Evolutionary conservation across 2,797 vertebrate genomes (phyloP), one percentile per base, ranked within the genome.

Genomic region (Scolopax bukidnonensis): DNA sequence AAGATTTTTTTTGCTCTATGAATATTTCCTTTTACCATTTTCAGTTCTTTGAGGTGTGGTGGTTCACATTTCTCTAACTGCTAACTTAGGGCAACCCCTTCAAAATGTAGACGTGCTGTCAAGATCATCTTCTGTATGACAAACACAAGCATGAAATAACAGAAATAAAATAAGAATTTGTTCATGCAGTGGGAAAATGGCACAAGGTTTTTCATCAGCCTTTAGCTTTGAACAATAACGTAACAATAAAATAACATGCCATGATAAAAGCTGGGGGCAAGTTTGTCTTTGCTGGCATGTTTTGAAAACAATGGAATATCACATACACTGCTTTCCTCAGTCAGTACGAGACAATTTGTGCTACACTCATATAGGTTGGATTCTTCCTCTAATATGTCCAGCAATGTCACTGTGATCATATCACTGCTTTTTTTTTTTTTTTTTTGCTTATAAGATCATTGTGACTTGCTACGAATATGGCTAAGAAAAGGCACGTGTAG

Each of bases 41-140:
- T 67, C 75, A 85, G 43, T 61, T 50, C 24, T 85, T 63, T 36
- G 45, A 68, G 61, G 60, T 33, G 36, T 20, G 73, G 53, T 63
- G n/a, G 41, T 45, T 95, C 91, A 75, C 32, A 19, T 84, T 92
- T 81, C 65, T 65, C 53, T 57, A 63, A 14, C 51, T 79, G 64
- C 18, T 20, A 38, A 11, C 69, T 80, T 67, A 36, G 76, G 76
- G 81, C 45, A 90, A 11, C 3, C 4, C 9, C 16, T 64, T 70
- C 61, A 18, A 59, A 85, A 85, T 12, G 12, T 11, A 75, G 64
- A 56, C 16, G 5, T 1, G 1, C 50, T 84, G 57, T 90, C 60
- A 68, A 41, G 38, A 47, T 87, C 0, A 0, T n/a, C 59, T 89
- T 79, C 63, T 50, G 11, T 60, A 32, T 65, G 61, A 86, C 50